Evolutionary conservation across 2,113 vertebrate species (phyloP).

Genomic region (Toxotes chatareus): DNA sequence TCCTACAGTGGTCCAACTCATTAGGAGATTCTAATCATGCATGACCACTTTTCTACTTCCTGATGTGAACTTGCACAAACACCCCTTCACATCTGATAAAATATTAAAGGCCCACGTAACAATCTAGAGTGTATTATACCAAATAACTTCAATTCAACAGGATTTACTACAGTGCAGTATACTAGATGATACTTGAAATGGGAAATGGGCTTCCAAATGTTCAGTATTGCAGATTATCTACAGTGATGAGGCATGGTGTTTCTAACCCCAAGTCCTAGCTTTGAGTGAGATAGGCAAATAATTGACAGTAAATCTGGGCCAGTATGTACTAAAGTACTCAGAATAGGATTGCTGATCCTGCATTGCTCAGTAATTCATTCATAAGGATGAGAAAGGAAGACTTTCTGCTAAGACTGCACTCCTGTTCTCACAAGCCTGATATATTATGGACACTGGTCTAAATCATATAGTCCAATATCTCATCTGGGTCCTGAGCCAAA

Average conservation of each 20-base stretch:
- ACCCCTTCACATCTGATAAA: conserved; percentile 18
- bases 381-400: conserved; percentile 38
- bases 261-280: conserved; percentile 34
- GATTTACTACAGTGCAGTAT: background rate
- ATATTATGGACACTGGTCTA: conserved; percentile 1
- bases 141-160: background rate
- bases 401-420: conserved; percentile 64
- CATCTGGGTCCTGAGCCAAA: background rate
- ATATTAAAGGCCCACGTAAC: conserved; percentile 19
- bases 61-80: conserved; percentile 13
- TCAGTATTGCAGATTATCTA: conserved; percentile 19
- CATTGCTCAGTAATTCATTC: conserved; percentile 60
- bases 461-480: conserved; percentile 20
- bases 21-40: conserved; percentile 17
- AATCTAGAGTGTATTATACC: background rate
- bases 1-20: background rate
- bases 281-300: conserved; percentile 25
- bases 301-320: conserved; percentile 64
- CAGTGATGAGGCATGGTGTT: conserved; percentile 8
- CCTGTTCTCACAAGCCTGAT: conserved; percentile 39
- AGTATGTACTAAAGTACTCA: conserved; percentile 42
- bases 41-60: background rate
- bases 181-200: too few species aligned
- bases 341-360: conserved; percentile 68
- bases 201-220: background rate